Percentiles rank a stretch among this genome's conserved stretches.
Conservation (phyloP, 2,113 vertebrate genomes). For the Pantherophis guttatus region DNA sequence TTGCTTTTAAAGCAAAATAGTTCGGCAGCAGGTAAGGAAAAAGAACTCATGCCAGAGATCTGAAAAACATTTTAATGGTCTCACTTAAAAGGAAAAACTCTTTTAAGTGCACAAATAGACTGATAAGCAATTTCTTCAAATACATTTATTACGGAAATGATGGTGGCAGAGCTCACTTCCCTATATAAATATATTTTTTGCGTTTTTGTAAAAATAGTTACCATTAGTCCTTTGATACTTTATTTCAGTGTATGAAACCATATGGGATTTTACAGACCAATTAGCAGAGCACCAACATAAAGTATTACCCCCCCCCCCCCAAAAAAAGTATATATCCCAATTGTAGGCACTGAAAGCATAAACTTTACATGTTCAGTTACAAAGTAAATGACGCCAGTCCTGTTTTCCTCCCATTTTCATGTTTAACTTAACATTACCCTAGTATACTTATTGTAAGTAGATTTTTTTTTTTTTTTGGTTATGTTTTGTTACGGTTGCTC, state of each 20-base stretch:
- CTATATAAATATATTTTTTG: background rate
- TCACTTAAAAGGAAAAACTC: background rate
- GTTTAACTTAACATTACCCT: slow-evolving; percentile 53
- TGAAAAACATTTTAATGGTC: background rate
- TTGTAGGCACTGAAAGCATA: slow-evolving; percentile 11
- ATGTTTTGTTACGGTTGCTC: slow-evolving; percentile 57
- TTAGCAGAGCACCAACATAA: slow-evolving; percentile 35
- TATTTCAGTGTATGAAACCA: slow-evolving; percentile 9
- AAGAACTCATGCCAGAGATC: background rate
- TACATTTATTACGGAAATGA: background rate
- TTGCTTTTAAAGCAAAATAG: background rate
- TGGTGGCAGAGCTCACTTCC: background rate
- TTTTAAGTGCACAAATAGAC: background rate
- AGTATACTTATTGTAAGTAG: slow-evolving; percentile 64
- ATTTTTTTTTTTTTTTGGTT: slow-evolving; percentile 13
- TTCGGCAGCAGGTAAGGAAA: background rate
- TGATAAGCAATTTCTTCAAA: background rate
- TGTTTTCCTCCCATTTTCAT: slow-evolving; percentile 46
- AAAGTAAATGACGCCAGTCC: slow-evolving; percentile 45
- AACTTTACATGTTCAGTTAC: slow-evolving; percentile 24
- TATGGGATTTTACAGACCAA: slow-evolving; percentile 43
- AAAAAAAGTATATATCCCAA: background rate
- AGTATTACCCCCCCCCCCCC: background rate
- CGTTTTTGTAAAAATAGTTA: background rate
- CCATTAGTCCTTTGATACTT: slow-evolving; percentile 8